Base-by-base conservation (phyloP, 2,113 vertebrate species). In the Bolborhynchus lineola region DNA sequence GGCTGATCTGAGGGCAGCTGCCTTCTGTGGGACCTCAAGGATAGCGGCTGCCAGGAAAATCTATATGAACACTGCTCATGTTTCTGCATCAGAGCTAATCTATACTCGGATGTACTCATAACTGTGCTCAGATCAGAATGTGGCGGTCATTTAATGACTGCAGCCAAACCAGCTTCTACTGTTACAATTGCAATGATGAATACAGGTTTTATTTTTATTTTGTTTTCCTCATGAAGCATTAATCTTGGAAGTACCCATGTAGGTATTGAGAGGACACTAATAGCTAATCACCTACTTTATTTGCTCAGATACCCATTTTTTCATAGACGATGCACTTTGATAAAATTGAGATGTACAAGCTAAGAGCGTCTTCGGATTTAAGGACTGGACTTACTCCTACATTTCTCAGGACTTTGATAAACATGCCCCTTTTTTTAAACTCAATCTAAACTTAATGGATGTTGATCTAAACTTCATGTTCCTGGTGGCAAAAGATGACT, bases 81-180 rank as follows among this genome's bases (percentile, higher is more conserved):
- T 12, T 69, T 25, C 76, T 59, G 49, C 31, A 47, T 11, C 46
- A 11, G 33, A 77, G 46, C 18, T 44, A 2, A 33, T 15, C 25
- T 33, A 4, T 1, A 0, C 29, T 11, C 19, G 29, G 44, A 29
- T 3, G 17, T 1, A 41, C 15, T 20, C 26, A 15, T 25, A 3
- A 3, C 29, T 13, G 4, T 2, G n/a, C n/a, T 10, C 63, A 46
- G 55, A 35, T 6, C 33, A 25, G 69, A 53, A 47, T 1, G 18
- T 10, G n/a, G n/a, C 9, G 20, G n/a, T 10, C 57, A 17, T 13
- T 53, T 16, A 47, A 59, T 25, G 25, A 18, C 76, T 23, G n/a
- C 50, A 20, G 29, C 7, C 37, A 28, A 47, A 59, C 35, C 9
- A 11, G 10, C 41, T 31, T 24, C 52, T 20, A 31, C 33, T 11